A percentile compares a stretch with the other conserved stretches of the same genome.
These are phyloP conservation scores for Bombus fervidus DNA, from an alignment of 1,140 invertebrate genomes.

Conservation along the genomic window DNA sequence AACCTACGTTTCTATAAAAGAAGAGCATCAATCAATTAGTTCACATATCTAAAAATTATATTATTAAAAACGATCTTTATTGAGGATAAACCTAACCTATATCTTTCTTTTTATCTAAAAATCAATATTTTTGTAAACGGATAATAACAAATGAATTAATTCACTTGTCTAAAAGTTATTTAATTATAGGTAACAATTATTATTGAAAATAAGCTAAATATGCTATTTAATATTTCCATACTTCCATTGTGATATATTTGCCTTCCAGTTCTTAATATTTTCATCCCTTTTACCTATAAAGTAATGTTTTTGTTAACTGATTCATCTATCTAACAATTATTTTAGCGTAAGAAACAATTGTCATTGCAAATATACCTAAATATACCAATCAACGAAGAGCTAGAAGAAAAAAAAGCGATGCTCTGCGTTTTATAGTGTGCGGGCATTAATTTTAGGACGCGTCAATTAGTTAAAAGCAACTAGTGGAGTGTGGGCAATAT, in stretches of 20 bases:
- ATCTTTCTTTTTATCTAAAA: background rate
- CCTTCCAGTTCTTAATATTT: background rate
- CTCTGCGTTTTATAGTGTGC: background rate
- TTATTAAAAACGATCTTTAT: too few relatives aligned
- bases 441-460: constrained; percentile 28
- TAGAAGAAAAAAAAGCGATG: background rate
- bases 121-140: background rate
- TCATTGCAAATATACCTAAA: background rate
- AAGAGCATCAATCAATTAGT: too few relatives aligned
- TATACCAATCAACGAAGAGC: background rate
- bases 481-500: constrained; percentile 20
- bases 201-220: background rate
- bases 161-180: background rate
- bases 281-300: background rate
- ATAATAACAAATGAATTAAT: background rate
- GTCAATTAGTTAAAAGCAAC: constrained; percentile 38
- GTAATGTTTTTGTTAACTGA: background rate
- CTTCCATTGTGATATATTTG: background rate
- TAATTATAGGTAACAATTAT: background rate
- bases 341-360: background rate
- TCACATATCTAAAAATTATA: too few relatives aligned
- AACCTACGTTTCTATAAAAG: too few relatives aligned
- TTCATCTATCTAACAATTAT: background rate
- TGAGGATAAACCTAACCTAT: background rate
- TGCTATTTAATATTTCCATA: background rate